Base-by-base conservation (phyloP, 2,797 vertebrate genomes). In the Percopsis omiscomaycus region DNA sequence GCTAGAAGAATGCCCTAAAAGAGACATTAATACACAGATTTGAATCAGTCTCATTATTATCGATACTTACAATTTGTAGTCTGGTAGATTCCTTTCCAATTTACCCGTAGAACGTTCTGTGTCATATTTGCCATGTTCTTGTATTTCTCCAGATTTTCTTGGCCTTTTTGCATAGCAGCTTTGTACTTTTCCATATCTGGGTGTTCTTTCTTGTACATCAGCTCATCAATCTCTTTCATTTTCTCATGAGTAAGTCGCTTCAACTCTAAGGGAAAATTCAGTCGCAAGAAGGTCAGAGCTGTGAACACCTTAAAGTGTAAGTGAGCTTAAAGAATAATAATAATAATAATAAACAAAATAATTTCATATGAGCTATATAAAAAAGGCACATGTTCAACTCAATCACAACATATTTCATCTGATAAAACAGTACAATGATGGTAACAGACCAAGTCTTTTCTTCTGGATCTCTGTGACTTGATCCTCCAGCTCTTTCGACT, bases 31-130 rank as follows among this genome's bases (percentile, higher is more conserved):
- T 1, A 61, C 42, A 63, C 3, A 13, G 29, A 29, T 49, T 60
- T 44, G 37, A 10, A 42, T 5, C 15, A 22, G n/a, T 53, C 42
- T 0, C 2, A 50, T 44, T 47, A 16, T 10, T 0, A 55, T 12
- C 45, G 28, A 32, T 1, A 54, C 6, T 51, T 12, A 47, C 6
- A 3, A 32, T 27, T 2, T 10, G 2, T 62, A 65, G 16, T 2
- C 6, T 29, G 30, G 11, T 12, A 51, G 37, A 50, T 50, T 60
- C 14, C 6, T 4, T 5, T 16, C 13, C 5, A 13, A 62, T 65
- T 77, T 90, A 93, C 93, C 90, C 91, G 82, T 2, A 93, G 77
- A 44, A 94, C 87, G 16, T 93, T 91, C 70, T 93, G 92, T 9
- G 86, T 85, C 78, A 93, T 85, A 56, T 86, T 32, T 3, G 73